These are phyloP conservation scores for Junco hyemalis DNA, from an alignment of 2,113 vertebrate species.

Conservation along the genomic window DNA sequence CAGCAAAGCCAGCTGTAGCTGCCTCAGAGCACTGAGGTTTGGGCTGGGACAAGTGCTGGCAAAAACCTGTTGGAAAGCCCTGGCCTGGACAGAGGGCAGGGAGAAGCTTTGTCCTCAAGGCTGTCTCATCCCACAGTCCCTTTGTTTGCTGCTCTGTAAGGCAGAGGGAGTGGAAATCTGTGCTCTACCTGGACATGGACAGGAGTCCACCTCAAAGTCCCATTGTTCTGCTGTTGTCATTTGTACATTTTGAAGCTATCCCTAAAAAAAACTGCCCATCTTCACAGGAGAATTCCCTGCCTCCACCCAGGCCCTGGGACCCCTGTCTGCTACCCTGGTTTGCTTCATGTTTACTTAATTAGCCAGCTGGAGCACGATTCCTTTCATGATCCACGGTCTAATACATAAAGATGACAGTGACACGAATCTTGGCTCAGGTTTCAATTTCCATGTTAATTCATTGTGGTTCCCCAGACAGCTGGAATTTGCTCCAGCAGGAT, in stretches of 20 bases:
- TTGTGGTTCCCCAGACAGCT: conserved; percentile 11
- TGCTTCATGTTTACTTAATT: conserved; percentile 12
- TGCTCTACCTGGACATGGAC: neutral
- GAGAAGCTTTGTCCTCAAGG: neutral
- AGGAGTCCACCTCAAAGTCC: neutral
- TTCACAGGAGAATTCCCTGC: neutral
- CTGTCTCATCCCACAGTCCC: neutral
- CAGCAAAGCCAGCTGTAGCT: neutral
- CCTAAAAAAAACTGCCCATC: neutral
- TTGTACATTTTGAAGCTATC: neutral
- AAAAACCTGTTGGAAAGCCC: neutral
- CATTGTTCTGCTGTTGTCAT: neutral
- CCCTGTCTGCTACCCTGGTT: neutral
- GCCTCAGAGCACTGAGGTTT: neutral
- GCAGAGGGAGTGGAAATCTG: neutral
- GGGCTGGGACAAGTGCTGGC: neutral
- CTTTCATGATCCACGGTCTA: neutral
- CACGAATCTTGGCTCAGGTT: conserved; percentile 5
- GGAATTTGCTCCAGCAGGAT: conserved; percentile 24
- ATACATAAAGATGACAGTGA: conserved; percentile 51
- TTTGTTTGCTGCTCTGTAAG: neutral
- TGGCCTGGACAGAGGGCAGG: neutral
- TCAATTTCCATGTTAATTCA: conserved; percentile 48
- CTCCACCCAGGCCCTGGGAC: neutral
- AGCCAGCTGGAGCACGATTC: neutral